Percentiles rank a stretch among this genome's conserved stretches.
phyloP scores from a whole-genome alignment of 2,888 invertebrate species.

The Pseudococcus viburni region DNA sequence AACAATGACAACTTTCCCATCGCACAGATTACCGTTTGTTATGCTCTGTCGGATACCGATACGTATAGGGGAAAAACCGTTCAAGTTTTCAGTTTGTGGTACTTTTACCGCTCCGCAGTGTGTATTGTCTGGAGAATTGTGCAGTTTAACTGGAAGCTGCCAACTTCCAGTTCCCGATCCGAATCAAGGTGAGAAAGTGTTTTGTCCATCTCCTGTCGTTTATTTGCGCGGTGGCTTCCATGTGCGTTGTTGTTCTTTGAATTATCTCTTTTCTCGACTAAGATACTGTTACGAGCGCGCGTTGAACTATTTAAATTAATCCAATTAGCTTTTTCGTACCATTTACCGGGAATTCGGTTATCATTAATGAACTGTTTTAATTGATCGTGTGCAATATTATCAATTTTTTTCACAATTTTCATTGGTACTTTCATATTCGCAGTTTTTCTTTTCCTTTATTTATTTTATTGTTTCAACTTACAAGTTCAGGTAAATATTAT shows the following conservation, averaged over 20 bases:
- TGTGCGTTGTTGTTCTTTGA: slow-evolving; percentile 64
- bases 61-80: slow-evolving; percentile 64
- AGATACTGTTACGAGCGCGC: slow-evolving; percentile 40
- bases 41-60: slow-evolving; percentile 65
- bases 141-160: slow-evolving; percentile 65
- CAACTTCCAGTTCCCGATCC: slow-evolving; percentile 66
- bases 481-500: slow-evolving; percentile 51
- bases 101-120: slow-evolving; percentile 60
- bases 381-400: slow-evolving; percentile 36
- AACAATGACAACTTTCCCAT: slow-evolving; percentile 66
- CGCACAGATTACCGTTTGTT: slow-evolving; percentile 65
- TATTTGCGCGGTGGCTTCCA: slow-evolving; percentile 64
- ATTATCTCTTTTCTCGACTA: slow-evolving; percentile 50
- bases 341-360: slow-evolving; percentile 61
- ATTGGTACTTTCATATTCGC: background rate
- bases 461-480: slow-evolving; percentile 51
- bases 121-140: slow-evolving; percentile 59
- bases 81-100: slow-evolving; percentile 65
- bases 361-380: slow-evolving; percentile 62
- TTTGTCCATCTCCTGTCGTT: slow-evolving; percentile 66
- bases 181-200: slow-evolving; percentile 65
- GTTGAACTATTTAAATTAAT: slow-evolving; percentile 65
- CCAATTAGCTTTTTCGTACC: slow-evolving; percentile 61
- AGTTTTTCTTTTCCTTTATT: slow-evolving; percentile 22
- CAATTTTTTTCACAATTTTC: background rate